Base-by-base conservation (phyloP, 2,797 vertebrate species). In the Eidolon dupreanum region DNA sequence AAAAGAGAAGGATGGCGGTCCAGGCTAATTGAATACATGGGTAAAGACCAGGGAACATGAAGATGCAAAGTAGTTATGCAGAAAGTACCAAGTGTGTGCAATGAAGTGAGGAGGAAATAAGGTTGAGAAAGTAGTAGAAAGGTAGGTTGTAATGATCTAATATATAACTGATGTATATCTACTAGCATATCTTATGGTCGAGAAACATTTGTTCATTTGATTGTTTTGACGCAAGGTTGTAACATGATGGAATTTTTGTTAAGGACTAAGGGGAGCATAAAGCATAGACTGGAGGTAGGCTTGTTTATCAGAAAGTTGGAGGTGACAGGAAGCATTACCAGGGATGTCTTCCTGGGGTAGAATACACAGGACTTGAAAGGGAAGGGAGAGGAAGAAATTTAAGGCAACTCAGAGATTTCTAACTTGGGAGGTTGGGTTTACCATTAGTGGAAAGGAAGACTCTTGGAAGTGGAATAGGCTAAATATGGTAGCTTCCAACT, bases 21-120 rank as follows among this genome's bases (percentile, higher is more conserved):
- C 26, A 73, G 46, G 17, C 8, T 19, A 55, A 36, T 49, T 16
- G 16, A 57, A 9, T 7, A 24, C 22, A 24, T 8, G 20, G 53
- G 13, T 7, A 38, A 71, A 88, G 70, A 24, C 17, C 4, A 0
- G 8, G 9, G 46, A 2, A 22, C 26, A 20, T 0, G n/a, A 15
- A 15, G 63, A 15, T 2, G 0, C 4, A 16, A 36, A 55, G 55
- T 0, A 17, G 88, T 6, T 8, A 3, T 0, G 8, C 13, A 20
- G 31, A 33, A 46, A 3, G 71, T 0, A 3, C 19, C 19, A 1
- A 1, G 2, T 1, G 24, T 13, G 24, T 7, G 20, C 9, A 0
- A 12, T 49, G 57, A 26, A 3, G 12, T 0, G 46, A 19, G 22
- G 10, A 8, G n/a, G 31, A 16, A 2, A 9, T 0, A 26, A 87